These are phyloP conservation scores for Tupaia chinensis DNA, from an alignment of 2,113 vertebrate species.

Conservation along the genomic window DNA sequence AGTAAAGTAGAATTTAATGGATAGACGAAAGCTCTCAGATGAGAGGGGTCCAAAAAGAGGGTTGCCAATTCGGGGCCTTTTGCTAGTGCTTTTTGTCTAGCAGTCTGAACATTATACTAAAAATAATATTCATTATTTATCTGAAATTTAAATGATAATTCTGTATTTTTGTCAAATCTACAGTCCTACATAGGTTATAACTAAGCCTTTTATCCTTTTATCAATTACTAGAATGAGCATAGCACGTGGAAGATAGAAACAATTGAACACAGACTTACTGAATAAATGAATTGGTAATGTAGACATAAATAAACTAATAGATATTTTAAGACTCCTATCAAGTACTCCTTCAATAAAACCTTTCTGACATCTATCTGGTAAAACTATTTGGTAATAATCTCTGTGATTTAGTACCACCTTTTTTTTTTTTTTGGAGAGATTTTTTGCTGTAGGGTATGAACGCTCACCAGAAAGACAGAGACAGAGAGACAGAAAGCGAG, in stretches of 20 bases:
- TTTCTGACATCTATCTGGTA: background rate
- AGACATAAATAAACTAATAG: background rate
- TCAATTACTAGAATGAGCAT: background rate
- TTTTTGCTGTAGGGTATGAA: too few species aligned
- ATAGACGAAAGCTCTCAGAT: too few species aligned
- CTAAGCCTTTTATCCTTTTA: background rate
- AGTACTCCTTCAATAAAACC: background rate
- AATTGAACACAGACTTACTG: background rate
- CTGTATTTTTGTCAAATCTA: background rate
- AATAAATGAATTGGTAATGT: background rate
- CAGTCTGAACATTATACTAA: background rate
- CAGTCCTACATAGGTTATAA: background rate
- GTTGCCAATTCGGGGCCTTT: too few species aligned
- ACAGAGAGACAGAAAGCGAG: too few species aligned
- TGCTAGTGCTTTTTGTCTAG: too few species aligned
- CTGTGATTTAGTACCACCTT: background rate
- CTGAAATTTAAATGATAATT: background rate
- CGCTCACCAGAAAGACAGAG: too few species aligned
- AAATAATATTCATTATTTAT: background rate
- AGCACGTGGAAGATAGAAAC: background rate
- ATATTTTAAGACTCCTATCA: background rate
- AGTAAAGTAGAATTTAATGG: too few species aligned
- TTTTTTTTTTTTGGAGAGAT: too few species aligned
- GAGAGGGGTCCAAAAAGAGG: too few species aligned
- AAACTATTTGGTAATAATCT: background rate